Conservation (phyloP, 2,113 vertebrate species). For the Silurus asotus region DNA sequence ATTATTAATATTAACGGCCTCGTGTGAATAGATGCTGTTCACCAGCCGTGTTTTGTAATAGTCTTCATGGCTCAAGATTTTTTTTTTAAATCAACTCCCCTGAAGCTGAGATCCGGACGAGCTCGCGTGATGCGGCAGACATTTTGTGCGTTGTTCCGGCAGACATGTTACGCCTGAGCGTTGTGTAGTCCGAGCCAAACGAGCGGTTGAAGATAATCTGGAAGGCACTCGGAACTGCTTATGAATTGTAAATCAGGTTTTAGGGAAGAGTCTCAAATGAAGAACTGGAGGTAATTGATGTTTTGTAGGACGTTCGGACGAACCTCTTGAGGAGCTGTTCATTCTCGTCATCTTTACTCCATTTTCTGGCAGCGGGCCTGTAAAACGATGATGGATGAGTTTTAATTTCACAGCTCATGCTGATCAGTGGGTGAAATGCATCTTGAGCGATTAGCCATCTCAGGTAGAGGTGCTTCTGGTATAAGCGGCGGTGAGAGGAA, state of each 20-base stretch:
- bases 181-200: background rate
- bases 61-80: conserved; percentile 47
- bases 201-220: background rate
- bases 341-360: conserved; percentile 21
- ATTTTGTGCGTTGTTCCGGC: conserved; percentile 33
- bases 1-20: conserved; percentile 81
- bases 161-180: conserved; percentile 11
- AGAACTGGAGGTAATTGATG: conserved; percentile 2
- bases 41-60: conserved; percentile 70
- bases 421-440: conserved; percentile 37
- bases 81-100: conserved; percentile 22
- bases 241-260: background rate
- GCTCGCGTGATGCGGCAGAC: conserved; percentile 38
- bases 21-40: conserved; percentile 72
- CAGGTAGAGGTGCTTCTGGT: conserved; percentile 27
- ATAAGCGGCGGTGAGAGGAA: background rate
- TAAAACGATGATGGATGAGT: conserved; percentile 44
- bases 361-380: conserved; percentile 9
- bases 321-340: background rate
- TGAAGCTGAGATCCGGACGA: conserved; percentile 7
- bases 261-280: background rate
- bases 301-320: conserved; percentile 11
- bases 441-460: conserved; percentile 17
- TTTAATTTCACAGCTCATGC: conserved; percentile 41
- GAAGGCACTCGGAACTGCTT: background rate